These are phyloP conservation scores for Dryadula phaetusa DNA, from an alignment of 2,888 invertebrate genomes.

Conservation along the genomic window DNA sequence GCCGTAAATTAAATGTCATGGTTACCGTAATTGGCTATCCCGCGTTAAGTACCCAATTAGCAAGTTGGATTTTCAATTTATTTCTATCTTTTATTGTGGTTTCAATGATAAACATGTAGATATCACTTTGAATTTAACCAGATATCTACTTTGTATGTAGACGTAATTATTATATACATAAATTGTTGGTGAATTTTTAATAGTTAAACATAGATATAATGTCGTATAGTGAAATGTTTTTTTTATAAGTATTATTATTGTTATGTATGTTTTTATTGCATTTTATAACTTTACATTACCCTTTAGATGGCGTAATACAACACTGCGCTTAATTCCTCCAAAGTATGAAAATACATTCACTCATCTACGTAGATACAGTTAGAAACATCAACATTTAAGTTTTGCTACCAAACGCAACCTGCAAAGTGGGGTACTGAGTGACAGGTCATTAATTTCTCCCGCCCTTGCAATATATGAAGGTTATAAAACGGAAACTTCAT, in stretches of 20 bases:
- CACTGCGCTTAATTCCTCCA: no score
- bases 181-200: neutral
- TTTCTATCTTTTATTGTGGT: constrained; percentile 15
- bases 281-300: no score
- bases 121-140: neutral
- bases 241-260: no score
- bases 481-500: neutral
- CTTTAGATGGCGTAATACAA: no score
- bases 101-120: neutral
- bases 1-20: constrained; percentile 48
- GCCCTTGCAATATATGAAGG: neutral
- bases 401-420: no score
- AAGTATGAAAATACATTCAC: no score
- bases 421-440: neutral
- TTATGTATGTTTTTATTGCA: no score
- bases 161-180: neutral
- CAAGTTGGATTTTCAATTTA: constrained; percentile 41
- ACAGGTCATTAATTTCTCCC: neutral
- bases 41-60: constrained; percentile 52
- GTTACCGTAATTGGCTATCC: constrained; percentile 52
- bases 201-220: no score
- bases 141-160: neutral
- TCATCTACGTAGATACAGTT: no score
- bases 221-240: no score
- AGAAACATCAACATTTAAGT: no score